Base-by-base conservation (phyloP, 1,140 invertebrate genomes). In the Rhagoletis pomonella region DNA sequence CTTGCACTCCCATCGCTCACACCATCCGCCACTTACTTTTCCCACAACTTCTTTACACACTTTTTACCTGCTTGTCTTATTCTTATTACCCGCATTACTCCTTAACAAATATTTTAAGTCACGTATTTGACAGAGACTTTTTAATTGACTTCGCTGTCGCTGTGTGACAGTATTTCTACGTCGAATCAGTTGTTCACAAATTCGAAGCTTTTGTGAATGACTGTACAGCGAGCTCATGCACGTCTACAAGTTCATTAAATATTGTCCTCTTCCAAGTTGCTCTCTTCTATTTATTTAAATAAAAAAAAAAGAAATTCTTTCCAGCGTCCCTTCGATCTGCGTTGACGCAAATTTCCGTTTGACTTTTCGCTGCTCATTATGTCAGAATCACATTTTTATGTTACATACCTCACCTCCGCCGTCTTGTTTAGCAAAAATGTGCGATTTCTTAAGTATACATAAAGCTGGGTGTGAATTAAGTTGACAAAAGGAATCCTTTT, bases 81-180 rank as follows among this genome's bases (percentile, higher is more conserved):
- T 62, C 60, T 62, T 14, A 62, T 14, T 42, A 86, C 42, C 4
- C 58, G 10, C 19, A 85, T 85, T 64, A 60, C 84, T 39, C 50
- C 59, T 86, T 86, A 12, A 47, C n/a, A 60, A 86, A 59, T 44
- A 62, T 50, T 69, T 69, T 60, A 47, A 67, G 86, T 91, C 91
- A 91, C 91, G 91, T 91, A 91, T 89, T 89, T 90, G 88, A 87
- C 47, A 89, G 62, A 88, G 89, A 89, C 88, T 89, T 90, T 91
- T 91, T 91, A 91, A 91, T 91, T 91, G 91, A 91, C 91, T 91
- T 91, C 77, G 86, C 58, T 50, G 86, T 91, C 77, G 86, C 58
- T 50, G 86, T 64, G 47, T 55, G 73, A 81, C 73, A 81, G 67
- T 47, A 73, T 47, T 73, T 47, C 42, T 14, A 73, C 42, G 67